phyloP scores from a whole-genome alignment of 2,797 vertebrate species.

The Anableps anableps region DNA sequence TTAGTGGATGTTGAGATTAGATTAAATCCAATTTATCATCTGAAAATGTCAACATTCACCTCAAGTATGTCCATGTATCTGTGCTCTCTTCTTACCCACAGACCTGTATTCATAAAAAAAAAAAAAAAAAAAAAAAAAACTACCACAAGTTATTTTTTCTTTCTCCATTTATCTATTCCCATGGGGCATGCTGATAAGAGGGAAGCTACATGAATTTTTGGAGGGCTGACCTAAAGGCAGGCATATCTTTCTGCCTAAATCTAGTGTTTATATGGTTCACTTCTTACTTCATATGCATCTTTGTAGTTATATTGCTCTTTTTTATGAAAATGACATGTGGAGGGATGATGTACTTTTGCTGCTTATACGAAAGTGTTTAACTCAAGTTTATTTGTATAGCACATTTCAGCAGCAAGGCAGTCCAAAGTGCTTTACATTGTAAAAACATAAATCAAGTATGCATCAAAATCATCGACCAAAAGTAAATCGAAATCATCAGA shows the following conservation, averaged over 20 bases:
- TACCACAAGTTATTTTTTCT: background rate
- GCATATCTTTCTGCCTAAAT: background rate
- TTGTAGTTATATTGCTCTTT: background rate
- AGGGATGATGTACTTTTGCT: background rate
- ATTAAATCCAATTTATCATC: background rate
- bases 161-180: background rate
- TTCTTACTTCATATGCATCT: background rate
- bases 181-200: background rate
- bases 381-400: too few species aligned
- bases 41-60: background rate
- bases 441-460: too few species aligned
- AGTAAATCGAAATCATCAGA: too few species aligned
- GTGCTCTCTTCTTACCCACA: background rate
- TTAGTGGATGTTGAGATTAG: background rate
- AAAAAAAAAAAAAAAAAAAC: background rate
- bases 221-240: conserved; percentile 1
- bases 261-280: background rate
- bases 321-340: background rate
- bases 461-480: too few species aligned
- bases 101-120: background rate
- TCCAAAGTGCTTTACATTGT: too few species aligned
- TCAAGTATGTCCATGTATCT: background rate
- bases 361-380: background rate
- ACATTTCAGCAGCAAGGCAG: too few species aligned
- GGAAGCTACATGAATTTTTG: background rate